Evolutionary conservation across 2,797 vertebrate species (phyloP), one percentile per base, ranked within the genome.

Genomic region (Gallinago solitaria): DNA sequence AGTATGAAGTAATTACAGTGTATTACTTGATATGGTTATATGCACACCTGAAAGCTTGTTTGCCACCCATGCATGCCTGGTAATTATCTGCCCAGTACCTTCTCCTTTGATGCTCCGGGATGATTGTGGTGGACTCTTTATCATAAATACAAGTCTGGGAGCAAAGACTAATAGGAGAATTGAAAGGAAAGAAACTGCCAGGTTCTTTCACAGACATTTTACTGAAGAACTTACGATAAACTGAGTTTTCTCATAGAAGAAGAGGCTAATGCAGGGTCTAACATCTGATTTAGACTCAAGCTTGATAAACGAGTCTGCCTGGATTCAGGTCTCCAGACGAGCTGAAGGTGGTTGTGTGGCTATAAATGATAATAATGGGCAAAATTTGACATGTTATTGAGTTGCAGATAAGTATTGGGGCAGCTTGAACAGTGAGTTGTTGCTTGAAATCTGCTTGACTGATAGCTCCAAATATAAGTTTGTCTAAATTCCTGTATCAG

Each of bases 281-380:
- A 24, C 23, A 37, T 59, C 50, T 45, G 30, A 45, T 61, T 27
- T 71, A 54, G 43, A 32, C 59, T 86, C 48, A 12, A 39, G 33
- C 78, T 68, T 95, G 92, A 76, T 83, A 57, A 95, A 93, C 84
- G 78, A 45, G 86, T 87, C 82, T 77, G 78, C 69, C 82, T 73
- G 60, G 64, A 64, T 83, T 76, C 59, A 48, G 11, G 33, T 65
- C 81, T 88, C 18, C 63, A 77, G 82, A n/a, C 63, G n/a, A 33
- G 39, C 82, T 80, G 78, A 83, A 80, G 89, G 77, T 4, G 0
- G 17, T 63, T 87, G 23, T 2, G 2, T 84, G 60, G 39, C 64
- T 50, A 12, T 73, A 86, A 77, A 83, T 87, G 68, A 87, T 89
- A 63, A 57, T 56, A 64, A 75, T 51, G 63, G 65, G 32, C 76